Percentiles rank a stretch among this genome's conserved stretches.
These are phyloP conservation scores for Bergia sp. DNA, from an alignment of 92 coral and sea anemone species.

Conservation along the genomic window DNA sequence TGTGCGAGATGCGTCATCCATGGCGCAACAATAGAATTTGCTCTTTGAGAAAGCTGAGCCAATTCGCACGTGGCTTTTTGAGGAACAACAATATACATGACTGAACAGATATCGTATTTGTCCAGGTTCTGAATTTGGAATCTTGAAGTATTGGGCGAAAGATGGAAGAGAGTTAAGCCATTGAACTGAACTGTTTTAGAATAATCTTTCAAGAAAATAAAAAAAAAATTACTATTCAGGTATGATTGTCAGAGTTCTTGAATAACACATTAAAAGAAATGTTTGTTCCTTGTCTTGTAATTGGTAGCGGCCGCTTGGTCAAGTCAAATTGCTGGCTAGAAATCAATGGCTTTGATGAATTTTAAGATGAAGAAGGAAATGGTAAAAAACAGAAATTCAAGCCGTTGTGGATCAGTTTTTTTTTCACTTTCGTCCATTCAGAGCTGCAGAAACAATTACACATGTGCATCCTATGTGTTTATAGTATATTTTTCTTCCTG, in stretches of 20 bases:
- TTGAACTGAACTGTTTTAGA: neutral
- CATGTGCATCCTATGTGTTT: neutral
- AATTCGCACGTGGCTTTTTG: constrained; percentile 31
- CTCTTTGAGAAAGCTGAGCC: constrained; percentile 28
- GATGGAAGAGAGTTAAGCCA: neutral
- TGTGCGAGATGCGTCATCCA: neutral
- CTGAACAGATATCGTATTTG: neutral
- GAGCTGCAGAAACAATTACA: neutral
- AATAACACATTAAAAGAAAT: too few relatives aligned
- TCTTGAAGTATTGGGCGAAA: neutral
- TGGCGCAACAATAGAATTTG: constrained; percentile 21
- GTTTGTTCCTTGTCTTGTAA: neutral
- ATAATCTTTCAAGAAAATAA: neutral
- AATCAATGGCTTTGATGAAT: too few relatives aligned
- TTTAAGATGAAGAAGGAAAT: neutral
- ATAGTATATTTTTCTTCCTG: too few relatives aligned
- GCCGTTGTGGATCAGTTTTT: neutral
- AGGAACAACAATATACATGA: neutral
- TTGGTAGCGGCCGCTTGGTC: neutral
- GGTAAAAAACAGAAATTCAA: too few relatives aligned
- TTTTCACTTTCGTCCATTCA: neutral
- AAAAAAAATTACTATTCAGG: neutral
- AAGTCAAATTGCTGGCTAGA: neutral
- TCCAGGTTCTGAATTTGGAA: neutral
- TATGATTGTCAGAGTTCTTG: too few relatives aligned